phyloP scores from a whole-genome alignment of 2,113 vertebrate genomes.

The Gallinago paraguaiae region DNA sequence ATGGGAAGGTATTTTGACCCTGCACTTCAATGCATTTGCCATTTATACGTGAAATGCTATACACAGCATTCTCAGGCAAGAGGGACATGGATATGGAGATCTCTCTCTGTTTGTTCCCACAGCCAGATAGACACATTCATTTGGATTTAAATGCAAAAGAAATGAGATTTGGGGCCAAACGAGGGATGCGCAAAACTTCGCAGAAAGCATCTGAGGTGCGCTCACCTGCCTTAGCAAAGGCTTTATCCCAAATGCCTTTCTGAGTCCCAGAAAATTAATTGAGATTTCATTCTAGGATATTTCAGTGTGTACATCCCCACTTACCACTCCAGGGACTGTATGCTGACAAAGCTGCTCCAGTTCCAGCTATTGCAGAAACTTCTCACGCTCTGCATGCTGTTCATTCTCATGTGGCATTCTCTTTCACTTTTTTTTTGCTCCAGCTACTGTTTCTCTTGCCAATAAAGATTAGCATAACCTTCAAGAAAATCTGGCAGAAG shows the following conservation, averaged over 20 bases:
- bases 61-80: neutral
- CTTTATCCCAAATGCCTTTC: neutral
- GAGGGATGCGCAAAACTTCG: neutral
- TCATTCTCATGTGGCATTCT: constrained; percentile 67
- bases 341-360: constrained; percentile 52
- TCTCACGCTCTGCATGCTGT: constrained; percentile 61
- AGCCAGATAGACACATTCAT: neutral
- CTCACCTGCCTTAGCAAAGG: neutral
- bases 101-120: neutral
- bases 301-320: neutral
- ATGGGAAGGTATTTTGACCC: neutral
- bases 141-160: neutral
- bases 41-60: neutral
- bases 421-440: constrained; percentile 54
- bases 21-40: neutral
- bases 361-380: constrained; percentile 62
- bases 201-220: neutral
- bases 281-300: neutral
- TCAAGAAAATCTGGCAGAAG: constrained; percentile 68
- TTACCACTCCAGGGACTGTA: neutral
- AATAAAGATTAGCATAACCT: constrained; percentile 67
- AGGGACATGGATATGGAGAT: neutral
- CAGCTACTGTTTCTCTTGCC: constrained; percentile 68
- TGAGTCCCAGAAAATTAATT: neutral
- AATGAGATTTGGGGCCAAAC: neutral